Evolutionary conservation across 1,140 invertebrate species (phyloP).

Genomic region (Orius insidiosus): DNA sequence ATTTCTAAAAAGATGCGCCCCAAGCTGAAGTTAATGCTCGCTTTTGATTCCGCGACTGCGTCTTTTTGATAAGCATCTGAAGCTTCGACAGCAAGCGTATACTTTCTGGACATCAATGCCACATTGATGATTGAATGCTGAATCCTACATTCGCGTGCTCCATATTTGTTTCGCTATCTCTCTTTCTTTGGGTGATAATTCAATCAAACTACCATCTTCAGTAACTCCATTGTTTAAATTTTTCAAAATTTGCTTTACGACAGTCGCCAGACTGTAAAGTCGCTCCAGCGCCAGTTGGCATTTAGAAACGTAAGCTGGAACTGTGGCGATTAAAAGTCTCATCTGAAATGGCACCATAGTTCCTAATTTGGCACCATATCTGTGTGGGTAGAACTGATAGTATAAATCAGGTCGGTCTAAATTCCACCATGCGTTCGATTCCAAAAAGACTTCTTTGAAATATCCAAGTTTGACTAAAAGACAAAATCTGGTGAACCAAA

Average conservation of each 20-base stretch:
- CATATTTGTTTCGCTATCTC: constrained; percentile 55
- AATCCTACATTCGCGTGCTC: constrained; percentile 54
- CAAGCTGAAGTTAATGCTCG: constrained; percentile 58
- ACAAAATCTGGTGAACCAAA: constrained; percentile 76
- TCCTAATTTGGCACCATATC: constrained; percentile 63
- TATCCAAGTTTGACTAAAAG: constrained; percentile 65
- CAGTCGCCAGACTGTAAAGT: constrained; percentile 13
- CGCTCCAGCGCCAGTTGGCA: constrained; percentile 5
- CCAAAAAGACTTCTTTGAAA: constrained; percentile 53
- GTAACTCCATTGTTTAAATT: constrained; percentile 49
- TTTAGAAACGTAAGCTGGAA: constrained; percentile 35
- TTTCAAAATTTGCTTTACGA: constrained; percentile 36
- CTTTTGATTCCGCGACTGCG: constrained; percentile 29
- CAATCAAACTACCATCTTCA: constrained; percentile 42
- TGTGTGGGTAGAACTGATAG: constrained; percentile 79
- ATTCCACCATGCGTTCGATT: constrained; percentile 69
- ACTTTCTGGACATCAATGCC: constrained; percentile 48
- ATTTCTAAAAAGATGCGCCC: constrained; percentile 69
- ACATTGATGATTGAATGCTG: constrained; percentile 74
- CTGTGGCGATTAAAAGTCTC: constrained; percentile 65
- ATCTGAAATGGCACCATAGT: constrained; percentile 83
- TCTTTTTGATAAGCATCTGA: constrained; percentile 32
- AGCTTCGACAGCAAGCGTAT: constrained; percentile 43
- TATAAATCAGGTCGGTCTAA: constrained; percentile 82
- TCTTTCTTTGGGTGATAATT: constrained; percentile 34